Base-by-base conservation (phyloP, 2,888 invertebrate genomes). In the Hydraecia micacea region DNA sequence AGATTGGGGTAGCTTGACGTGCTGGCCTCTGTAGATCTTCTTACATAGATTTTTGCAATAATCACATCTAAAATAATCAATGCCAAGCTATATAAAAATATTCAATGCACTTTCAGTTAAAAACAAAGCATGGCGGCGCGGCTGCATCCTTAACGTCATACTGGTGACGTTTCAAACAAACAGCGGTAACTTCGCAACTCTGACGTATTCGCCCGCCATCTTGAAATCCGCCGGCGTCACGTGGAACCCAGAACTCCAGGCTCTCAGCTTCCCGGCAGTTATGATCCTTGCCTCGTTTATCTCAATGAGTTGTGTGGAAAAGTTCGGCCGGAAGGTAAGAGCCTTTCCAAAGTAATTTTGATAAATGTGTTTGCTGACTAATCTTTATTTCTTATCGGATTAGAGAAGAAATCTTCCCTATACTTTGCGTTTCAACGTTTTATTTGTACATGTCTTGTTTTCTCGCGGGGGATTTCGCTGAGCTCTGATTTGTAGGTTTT, bases 301-400 rank as follows among this genome's bases (percentile, higher is more conserved):
- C 5, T 93, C 94, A 32, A 93, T 95, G 89, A 85, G 90, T 62
- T 93, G 91, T 68, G 93, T 96, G 18, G 96, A 96, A 76, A 93
- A 88, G 77, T 89, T 94, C 52, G 95, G 94, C 7, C 92, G 95
- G 83, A 95, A 94, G 94, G 96, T 96, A 87, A 87, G 83, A 78
- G 66, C 58, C 62, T 70, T 79, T 79, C 39, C 77, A 65, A 79
- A 87, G 83, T 87, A 81, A 86, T 87, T 87, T 86, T 87, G 86
- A 87, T 83, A 79, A 87, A 87, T 87, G 86, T 81, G 83, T 78
- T 86, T 79, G 70, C 83, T 42, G 65, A 71, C 67, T 83, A 81
- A 87, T 86, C 80, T 87, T 81, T 86, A 77, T 79, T 83, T 74
- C 77, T 83, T 77, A 87, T 87, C 83, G 86, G 86, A 87, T 87